Percentiles rank a stretch among this genome's conserved stretches.
Evolutionary conservation across 2,888 invertebrate genomes (phyloP).

Genomic region (Encarsia formosa): DNA sequence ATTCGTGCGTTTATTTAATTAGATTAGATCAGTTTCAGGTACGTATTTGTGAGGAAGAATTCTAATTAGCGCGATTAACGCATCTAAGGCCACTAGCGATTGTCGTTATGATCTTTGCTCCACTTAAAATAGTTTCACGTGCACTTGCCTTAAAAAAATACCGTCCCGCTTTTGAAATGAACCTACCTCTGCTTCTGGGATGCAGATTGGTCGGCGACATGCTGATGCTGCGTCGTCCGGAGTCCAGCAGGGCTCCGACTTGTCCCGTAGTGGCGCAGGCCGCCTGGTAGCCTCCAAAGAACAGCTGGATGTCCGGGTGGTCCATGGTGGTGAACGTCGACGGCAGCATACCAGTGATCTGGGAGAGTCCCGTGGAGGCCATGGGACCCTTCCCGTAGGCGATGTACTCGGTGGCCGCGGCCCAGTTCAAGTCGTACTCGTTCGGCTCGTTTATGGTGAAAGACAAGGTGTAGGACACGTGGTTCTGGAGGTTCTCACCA

Average conservation of each 20-base stretch:
- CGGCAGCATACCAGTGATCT: constrained; percentile 64
- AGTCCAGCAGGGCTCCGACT: constrained; percentile 45
- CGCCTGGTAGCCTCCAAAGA: constrained; percentile 64
- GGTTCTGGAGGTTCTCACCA: constrained; percentile 67
- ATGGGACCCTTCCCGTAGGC: constrained; percentile 60
- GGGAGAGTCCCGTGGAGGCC: constrained; percentile 61
- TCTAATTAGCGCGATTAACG: no score
- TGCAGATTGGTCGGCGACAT: constrained; percentile 63
- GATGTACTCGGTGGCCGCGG: constrained; percentile 60
- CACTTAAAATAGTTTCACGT: no score
- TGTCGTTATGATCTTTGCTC: no score
- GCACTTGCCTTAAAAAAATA: no score
- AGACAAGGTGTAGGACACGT: constrained; percentile 61
- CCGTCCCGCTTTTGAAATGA: no score
- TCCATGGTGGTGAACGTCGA: constrained; percentile 58
- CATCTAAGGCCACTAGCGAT: no score
- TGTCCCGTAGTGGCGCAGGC: constrained; percentile 57
- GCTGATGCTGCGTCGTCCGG: constrained; percentile 43
- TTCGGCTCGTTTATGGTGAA: constrained; percentile 56
- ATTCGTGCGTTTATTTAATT: no score
- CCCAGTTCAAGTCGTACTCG: constrained; percentile 60
- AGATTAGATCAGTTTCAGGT: no score
- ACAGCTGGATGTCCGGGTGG: constrained; percentile 65
- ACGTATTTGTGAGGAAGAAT: no score
- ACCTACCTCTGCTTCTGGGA: constrained; percentile 64